These are phyloP conservation scores for Hippocampus barbouri DNA, from an alignment of 2,113 vertebrate genomes.

Conservation along the genomic window DNA sequence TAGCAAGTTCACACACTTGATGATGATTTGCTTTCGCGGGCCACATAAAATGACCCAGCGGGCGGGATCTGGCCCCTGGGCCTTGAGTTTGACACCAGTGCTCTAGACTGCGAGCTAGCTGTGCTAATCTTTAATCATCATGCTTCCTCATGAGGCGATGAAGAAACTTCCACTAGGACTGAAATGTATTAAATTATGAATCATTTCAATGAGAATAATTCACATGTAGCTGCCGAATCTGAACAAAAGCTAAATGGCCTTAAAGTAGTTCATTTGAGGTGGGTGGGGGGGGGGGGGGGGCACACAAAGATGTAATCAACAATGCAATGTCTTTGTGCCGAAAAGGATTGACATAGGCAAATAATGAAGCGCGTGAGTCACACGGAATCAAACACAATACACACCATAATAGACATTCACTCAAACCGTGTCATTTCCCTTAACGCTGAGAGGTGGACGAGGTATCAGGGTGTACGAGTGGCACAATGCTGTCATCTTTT, in stretches of 20 bases:
- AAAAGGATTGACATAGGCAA: slow-evolving; percentile 13
- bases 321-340: slow-evolving; percentile 23
- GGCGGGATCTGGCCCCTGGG: no score
- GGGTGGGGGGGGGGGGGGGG: no score
- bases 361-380: slow-evolving; percentile 29
- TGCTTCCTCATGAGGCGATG: not conserved
- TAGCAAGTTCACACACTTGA: no score
- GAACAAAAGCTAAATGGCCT: slow-evolving; percentile 10
- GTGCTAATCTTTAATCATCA: no score
- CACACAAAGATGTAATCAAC: not conserved
- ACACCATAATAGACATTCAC: slow-evolving; percentile 20
- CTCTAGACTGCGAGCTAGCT: no score
- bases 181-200: not conserved
- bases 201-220: not conserved
- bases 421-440: slow-evolving; percentile 48
- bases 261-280: not conserved
- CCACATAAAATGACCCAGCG: no score
- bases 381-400: slow-evolving; percentile 41
- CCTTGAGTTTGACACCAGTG: no score
- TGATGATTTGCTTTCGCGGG: no score
- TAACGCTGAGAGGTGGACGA: slow-evolving; percentile 33
- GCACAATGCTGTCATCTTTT: slow-evolving; percentile 59
- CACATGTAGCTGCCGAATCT: not conserved
- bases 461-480: slow-evolving; percentile 51
- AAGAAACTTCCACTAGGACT: not conserved